Evolutionary conservation across 2,113 vertebrate genomes (phyloP), one percentile per base, ranked within the genome.

Genomic region (Progne subis): DNA sequence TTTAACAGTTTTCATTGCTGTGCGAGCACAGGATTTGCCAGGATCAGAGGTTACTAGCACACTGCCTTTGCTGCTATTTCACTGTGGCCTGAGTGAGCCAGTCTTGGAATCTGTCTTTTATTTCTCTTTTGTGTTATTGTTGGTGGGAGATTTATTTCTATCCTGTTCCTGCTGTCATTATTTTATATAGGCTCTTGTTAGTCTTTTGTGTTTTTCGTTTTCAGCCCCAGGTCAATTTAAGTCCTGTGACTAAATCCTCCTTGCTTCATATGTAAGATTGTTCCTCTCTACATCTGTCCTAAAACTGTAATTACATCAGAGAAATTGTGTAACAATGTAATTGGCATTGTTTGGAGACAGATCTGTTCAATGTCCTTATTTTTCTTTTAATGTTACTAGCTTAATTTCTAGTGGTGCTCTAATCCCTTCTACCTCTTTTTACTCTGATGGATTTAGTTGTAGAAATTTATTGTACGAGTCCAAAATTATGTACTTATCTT

Each of bases 141-240:
- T 94, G 82, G 64, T 93, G 72, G 82, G 90, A 93, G 93, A 96
- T 94, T 93, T 96, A 92, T 86, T 95, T 96, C 85, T 94, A 75
- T 81, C 88, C 88, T 78, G 72, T 94, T 90, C 82, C 56, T 68
- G 71, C 82, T 87, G 78, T 86, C 12, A 6, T 88, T 85, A 76
- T 93, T 90, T 96, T 95, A 72, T 94, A 85, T 94, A 76, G 86
- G 74, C 90, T 95, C 24, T 90, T 90, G 82, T 81, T 94, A 93
- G 79, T 93, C 82, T 86, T 92, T 44, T 78, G 72, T 94, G 44
- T 82, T 95, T 96, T 85, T 94, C 49, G 39, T 76, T 87, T 92
- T 82, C 88, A 92, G 82, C 79, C 88, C 86, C 44, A 32, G 79
- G 82, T 93, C 76, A 88, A 8, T 75, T 95, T 90, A 90, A 93